phyloP scores from a whole-genome alignment of 2,888 invertebrate species.

The Drosophila percnosoma region DNA sequence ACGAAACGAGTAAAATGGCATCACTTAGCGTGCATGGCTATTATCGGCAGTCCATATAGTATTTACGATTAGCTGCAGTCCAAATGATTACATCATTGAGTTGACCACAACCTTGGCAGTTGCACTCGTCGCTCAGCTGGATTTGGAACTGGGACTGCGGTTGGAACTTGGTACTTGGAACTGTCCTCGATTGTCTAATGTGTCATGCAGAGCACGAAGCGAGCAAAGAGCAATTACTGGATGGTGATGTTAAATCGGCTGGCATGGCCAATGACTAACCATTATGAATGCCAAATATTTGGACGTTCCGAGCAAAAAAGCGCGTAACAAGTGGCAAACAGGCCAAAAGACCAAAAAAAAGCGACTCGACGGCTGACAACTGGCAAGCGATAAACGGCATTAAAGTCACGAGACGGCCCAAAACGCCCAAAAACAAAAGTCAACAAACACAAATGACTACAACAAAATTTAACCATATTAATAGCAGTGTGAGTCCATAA shows the following conservation, averaged over 20 bases:
- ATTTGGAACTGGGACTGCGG: constrained; percentile 3
- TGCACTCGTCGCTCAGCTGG: constrained; percentile 9
- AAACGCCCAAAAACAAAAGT: constrained; percentile 29
- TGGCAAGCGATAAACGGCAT: constrained; percentile 46
- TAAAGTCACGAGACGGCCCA: constrained; percentile 36
- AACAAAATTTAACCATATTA: constrained; percentile 17
- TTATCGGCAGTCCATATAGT: constrained; percentile 29
- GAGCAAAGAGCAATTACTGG: constrained; percentile 38
- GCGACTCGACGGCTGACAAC: constrained; percentile 31
- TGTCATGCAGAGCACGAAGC: constrained; percentile 49
- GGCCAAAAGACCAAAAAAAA: constrained; percentile 36
- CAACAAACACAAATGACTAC: constrained; percentile 7
- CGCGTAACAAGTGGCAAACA: constrained; percentile 61
- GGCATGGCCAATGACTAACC: constrained; percentile 39
- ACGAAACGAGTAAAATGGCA: constrained; percentile 39
- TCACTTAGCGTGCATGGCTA: constrained; percentile 35
- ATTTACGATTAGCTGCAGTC: constrained; percentile 11
- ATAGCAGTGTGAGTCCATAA: constrained; percentile 3
- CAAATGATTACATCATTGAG: constrained; percentile 27
- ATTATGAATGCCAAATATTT: constrained; percentile 73
- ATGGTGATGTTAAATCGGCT: constrained; percentile 20
- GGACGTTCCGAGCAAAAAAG: constrained; percentile 39
- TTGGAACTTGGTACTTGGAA: background rate
- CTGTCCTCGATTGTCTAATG: constrained; percentile 28
- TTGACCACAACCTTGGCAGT: constrained; percentile 27